These are phyloP conservation scores for Notospermus geniculatus DNA, from an alignment of 1,140 invertebrate species.

Conservation along the genomic window DNA sequence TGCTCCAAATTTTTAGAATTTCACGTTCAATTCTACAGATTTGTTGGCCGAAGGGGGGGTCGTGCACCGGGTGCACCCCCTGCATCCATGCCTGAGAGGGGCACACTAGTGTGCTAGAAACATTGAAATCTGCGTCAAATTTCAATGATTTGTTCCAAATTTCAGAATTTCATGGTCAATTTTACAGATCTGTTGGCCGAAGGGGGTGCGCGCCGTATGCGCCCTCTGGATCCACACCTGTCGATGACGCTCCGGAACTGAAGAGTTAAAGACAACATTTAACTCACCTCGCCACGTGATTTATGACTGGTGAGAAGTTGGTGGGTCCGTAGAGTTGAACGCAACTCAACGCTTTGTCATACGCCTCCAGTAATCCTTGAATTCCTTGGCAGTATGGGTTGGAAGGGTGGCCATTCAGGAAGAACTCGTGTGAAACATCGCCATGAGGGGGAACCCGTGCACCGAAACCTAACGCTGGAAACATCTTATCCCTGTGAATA, in stretches of 20 bases:
- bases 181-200: too few species aligned
- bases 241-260: not conserved
- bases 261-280: not conserved
- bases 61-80: too few species aligned
- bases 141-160: too few species aligned
- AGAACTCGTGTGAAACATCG: conserved; percentile 62
- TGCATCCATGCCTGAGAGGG: too few species aligned
- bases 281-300: conserved; percentile 56
- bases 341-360: conserved; percentile 54
- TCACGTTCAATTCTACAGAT: too few species aligned
- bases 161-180: too few species aligned
- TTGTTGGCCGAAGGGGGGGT: too few species aligned
- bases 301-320: conserved; percentile 67
- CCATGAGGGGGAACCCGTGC: conserved; percentile 60
- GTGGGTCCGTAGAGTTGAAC: conserved; percentile 68
- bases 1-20: too few species aligned
- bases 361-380: conserved; percentile 51
- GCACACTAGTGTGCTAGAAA: too few species aligned
- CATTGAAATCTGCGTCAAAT: too few species aligned
- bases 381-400: conserved; percentile 53
- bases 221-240: not conserved
- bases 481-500: conserved; percentile 57
- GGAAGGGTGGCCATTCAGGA: conserved; percentile 49
- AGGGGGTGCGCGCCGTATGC: too few species aligned
- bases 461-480: conserved; percentile 64